phyloP scores from a whole-genome alignment of 2,888 invertebrate genomes.

The Zygaena filipendulae region DNA sequence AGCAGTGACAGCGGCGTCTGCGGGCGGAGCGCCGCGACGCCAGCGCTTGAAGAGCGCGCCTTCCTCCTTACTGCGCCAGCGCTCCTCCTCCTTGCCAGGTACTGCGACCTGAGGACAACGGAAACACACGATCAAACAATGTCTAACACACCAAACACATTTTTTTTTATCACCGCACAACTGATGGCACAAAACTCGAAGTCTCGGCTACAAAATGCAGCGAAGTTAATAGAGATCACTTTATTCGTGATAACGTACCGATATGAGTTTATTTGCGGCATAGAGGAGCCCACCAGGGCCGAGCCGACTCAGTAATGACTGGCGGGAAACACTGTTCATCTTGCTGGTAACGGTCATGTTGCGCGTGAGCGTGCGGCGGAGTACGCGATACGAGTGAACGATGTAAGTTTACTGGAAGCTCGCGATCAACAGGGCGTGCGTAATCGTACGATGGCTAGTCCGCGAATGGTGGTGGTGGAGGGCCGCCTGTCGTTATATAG shows the following conservation, averaged over 20 bases:
- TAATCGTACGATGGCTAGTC: constrained; percentile 37
- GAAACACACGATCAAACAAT: constrained; percentile 48
- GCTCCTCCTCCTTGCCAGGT: constrained; percentile 58
- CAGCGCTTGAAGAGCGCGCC: constrained; percentile 57
- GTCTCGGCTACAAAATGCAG: too few relatives aligned
- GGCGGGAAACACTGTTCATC: constrained; percentile 65
- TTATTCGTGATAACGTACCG: constrained; percentile 53
- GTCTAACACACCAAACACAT: too few relatives aligned
- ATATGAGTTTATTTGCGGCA: constrained; percentile 60
- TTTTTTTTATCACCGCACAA: too few relatives aligned
- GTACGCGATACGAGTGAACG: constrained; percentile 41
- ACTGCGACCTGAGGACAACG: constrained; percentile 62
- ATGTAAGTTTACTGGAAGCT: constrained; percentile 24
- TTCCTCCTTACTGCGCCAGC: constrained; percentile 57
- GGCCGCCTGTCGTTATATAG: constrained; percentile 49
- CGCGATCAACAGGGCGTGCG: constrained; percentile 39
- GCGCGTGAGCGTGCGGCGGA: constrained; percentile 35
- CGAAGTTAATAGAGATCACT: too few relatives aligned
- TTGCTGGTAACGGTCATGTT: constrained; percentile 63
- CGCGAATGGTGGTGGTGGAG: constrained; percentile 54
- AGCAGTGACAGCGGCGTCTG: constrained; percentile 29
- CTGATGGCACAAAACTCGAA: too few relatives aligned
- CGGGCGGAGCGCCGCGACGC: constrained; percentile 41
- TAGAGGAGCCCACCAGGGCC: constrained; percentile 60
- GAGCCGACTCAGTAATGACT: constrained; percentile 53